phyloP scores from a whole-genome alignment of 2,888 invertebrate genomes.

The Allygus modestus region DNA sequence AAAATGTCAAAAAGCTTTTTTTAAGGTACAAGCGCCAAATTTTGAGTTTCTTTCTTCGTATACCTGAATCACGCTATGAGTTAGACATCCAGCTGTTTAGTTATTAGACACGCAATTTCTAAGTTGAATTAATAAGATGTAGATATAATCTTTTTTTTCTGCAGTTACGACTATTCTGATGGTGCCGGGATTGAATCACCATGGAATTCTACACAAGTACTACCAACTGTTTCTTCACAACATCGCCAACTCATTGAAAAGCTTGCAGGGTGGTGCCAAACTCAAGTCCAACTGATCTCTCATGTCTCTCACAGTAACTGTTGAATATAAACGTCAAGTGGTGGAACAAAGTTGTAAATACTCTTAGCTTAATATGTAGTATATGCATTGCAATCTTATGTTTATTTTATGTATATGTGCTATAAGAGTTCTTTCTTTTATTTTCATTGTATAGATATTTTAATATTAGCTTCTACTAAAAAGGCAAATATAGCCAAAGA shows the following conservation, averaged over 20 bases:
- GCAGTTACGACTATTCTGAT: conserved; percentile 65
- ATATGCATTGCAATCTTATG: neutral
- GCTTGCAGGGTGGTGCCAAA: conserved; percentile 57
- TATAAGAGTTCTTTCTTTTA: neutral
- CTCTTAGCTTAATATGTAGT: neutral
- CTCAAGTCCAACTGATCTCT: conserved; percentile 58
- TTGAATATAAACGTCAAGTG: neutral
- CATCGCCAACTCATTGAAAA: conserved; percentile 37
- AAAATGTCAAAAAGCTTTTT: no score
- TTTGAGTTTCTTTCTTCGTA: no score
- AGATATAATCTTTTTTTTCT: no score
- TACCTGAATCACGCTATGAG: no score
- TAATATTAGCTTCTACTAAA: neutral
- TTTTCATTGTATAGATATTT: neutral
- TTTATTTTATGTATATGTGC: neutral
- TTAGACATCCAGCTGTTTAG: no score
- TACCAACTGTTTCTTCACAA: conserved; percentile 59
- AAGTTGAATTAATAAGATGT: no score
- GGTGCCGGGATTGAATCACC: conserved; percentile 70
- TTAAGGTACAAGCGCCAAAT: no score
- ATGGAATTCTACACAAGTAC: conserved; percentile 69
- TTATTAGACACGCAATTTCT: no score
- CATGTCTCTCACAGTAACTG: neutral
- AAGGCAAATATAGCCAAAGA: neutral
- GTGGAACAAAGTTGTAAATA: neutral